Base-by-base conservation (phyloP, 2,797 vertebrate species). In the Pristis pectinata region DNA sequence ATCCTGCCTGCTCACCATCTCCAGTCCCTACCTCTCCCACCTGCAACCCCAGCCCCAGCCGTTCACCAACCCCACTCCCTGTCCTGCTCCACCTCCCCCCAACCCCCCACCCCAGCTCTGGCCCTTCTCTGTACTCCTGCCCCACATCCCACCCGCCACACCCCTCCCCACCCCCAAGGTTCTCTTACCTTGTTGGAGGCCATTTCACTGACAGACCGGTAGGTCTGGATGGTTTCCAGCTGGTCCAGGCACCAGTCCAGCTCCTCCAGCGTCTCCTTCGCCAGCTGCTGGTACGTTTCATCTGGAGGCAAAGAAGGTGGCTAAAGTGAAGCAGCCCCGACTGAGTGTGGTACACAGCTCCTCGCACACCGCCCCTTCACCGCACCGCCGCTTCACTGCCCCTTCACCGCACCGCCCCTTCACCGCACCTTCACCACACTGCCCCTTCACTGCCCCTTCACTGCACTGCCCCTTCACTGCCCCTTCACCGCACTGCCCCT, bases 241-340 rank as follows among this genome's bases (percentile, higher is more conserved):
- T 98, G 98, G 95, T 98, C 97, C 95, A 98, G 95, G 94, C 97
- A 98, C 98, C 98, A 98, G 96, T 98, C 97, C 95, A 98, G 95
- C 95, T 98, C 97, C 95, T 97, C 97, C 95, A 98, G 96, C 0
- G 97, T 98, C 96, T 98, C 98, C 95, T 97, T 95, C 53, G 97
- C 97, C n/a, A 98, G 96, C 95, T 98, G 97, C 97, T 98, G 97
- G 96, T 98, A 97, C 95, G 97, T 97, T 95, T 97, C 97, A 95
- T 98, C 97, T 94, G 96, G 11, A 56, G 41, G 72, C 44, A 94
- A 19, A 56, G 70, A 15, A 1, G 44, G 49, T 2, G 3, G 44
- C 30, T 83, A 27, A 27, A 92, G 37, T 3, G 70, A 24, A 44
- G 37, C 27, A 11, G 27, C 15, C 89, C 2, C n/a, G 61, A 15